Evolutionary conservation across 2,888 invertebrate species (phyloP).

Genomic region (Panopea generosa): DNA sequence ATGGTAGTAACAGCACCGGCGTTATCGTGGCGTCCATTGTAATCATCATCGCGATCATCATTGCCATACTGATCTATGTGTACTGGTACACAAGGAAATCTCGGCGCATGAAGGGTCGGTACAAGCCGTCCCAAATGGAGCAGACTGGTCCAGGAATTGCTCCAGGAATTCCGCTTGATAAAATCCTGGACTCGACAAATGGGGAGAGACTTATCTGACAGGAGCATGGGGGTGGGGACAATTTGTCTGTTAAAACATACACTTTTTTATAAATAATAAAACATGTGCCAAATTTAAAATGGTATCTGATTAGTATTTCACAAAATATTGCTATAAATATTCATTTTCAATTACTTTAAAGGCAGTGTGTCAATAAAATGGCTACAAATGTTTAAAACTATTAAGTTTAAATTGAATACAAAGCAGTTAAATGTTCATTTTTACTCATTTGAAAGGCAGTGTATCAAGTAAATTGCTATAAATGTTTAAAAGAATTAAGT

Average conservation of each 20-base stretch:
- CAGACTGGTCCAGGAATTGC: constrained; percentile 42
- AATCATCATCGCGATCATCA: constrained; percentile 61
- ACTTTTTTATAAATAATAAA: constrained; percentile 30
- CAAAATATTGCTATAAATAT: too few relatives aligned
- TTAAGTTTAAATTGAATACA: too few relatives aligned
- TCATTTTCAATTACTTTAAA: too few relatives aligned
- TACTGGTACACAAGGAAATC: constrained; percentile 68
- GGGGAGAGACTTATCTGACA: constrained; percentile 67
- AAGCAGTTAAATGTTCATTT: too few relatives aligned
- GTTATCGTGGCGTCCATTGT: constrained; percentile 63
- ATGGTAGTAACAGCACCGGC: constrained; percentile 23
- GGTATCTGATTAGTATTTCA: not conserved
- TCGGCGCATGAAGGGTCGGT: constrained; percentile 72
- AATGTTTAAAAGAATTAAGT: too few relatives aligned
- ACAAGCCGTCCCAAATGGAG: constrained; percentile 76
- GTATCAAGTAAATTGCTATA: too few relatives aligned
- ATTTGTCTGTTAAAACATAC: constrained; percentile 27
- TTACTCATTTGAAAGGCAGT: too few relatives aligned
- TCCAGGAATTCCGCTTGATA: constrained; percentile 67
- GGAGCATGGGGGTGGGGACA: constrained; percentile 54
- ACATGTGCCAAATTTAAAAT: not conserved
- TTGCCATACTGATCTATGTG: constrained; percentile 55
- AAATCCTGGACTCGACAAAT: constrained; percentile 62
- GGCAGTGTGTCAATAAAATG: too few relatives aligned
- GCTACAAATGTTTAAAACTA: too few relatives aligned